Conservation (phyloP, 2,113 vertebrate genomes). For the Ariopsis seemanni region DNA sequence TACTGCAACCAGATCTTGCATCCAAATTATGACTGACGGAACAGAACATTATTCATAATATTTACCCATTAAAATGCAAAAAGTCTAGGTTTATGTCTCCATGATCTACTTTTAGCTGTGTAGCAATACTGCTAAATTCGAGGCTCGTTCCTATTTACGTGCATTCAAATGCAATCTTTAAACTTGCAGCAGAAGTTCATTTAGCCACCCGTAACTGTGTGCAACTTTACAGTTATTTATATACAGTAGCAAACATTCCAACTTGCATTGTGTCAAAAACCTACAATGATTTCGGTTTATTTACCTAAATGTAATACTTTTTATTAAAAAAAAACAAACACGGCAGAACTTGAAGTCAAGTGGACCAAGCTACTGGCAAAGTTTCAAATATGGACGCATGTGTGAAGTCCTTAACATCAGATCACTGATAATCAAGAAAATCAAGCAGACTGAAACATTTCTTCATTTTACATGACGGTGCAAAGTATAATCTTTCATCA, state of each 20-base stretch:
- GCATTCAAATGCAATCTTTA: not conserved
- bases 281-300: not conserved
- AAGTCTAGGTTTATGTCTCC: not conserved
- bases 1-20: not conserved
- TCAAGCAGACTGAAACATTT: not conserved
- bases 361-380: not conserved
- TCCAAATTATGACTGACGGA: not conserved
- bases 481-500: not conserved
- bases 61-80: not conserved
- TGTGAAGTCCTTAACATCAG: not conserved
- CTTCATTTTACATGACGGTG: not conserved
- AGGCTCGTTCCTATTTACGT: not conserved
- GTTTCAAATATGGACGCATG: not conserved
- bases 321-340: not conserved
- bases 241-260: constrained; percentile 24
- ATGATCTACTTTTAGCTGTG: not conserved
- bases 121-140: not conserved
- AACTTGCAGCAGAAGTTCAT: constrained; percentile 41
- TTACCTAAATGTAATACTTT: not conserved
- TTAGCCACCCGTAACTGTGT: constrained; percentile 1
- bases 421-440: not conserved
- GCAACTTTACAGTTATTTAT: not conserved
- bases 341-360: not conserved
- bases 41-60: not conserved
- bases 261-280: constrained; percentile 22